Conservation (phyloP, 2,113 vertebrate species). For the Elephantulus edwardii region DNA sequence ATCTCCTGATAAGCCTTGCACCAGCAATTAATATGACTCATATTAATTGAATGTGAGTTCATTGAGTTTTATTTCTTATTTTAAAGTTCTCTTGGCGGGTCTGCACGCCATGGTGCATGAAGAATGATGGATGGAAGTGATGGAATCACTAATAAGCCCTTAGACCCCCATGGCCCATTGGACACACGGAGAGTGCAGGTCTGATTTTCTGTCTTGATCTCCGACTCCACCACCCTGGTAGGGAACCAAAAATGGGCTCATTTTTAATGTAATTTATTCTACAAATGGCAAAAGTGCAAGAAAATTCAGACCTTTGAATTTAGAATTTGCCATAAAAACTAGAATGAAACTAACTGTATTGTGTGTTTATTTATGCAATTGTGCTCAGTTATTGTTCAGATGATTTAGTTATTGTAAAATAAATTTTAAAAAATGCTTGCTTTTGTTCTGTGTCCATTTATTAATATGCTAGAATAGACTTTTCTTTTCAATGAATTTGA, state of each 20-base stretch:
- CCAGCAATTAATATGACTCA: constrained; percentile 74
- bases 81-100: constrained; percentile 72
- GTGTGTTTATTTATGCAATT: not conserved
- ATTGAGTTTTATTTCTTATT: constrained; percentile 74
- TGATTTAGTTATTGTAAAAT: not conserved
- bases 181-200: not conserved
- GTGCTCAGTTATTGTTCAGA: not conserved
- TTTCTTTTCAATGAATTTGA: not conserved
- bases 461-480: not conserved
- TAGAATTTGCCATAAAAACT: constrained; percentile 30
- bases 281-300: constrained; percentile 2
- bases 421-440: accelerated
- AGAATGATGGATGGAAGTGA: constrained; percentile 46
- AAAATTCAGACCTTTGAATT: constrained; percentile 15
- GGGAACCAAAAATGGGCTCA: not conserved
- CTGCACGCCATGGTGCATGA: not conserved
- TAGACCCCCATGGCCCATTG: not conserved
- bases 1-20: constrained; percentile 72
- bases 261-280: constrained; percentile 35
- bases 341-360: not conserved
- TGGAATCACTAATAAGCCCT: constrained; percentile 35
- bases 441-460: not conserved
- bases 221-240: not conserved
- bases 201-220: constrained; percentile 55
- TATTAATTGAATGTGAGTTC: constrained; percentile 81